Base-by-base conservation (phyloP, 2,888 invertebrate species). In the Ellobium chinense region DNA sequence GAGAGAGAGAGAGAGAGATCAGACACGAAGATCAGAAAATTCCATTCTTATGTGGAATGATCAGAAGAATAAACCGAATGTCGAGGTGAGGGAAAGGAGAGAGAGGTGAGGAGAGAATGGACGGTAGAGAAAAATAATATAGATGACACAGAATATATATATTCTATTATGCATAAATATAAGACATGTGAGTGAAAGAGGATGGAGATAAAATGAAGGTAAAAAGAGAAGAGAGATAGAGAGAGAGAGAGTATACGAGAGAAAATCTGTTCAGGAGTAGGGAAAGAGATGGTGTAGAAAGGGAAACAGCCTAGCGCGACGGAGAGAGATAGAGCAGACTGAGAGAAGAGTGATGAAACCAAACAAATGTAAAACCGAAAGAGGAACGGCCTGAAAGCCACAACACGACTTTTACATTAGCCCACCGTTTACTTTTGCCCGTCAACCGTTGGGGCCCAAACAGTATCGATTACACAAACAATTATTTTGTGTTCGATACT, bases 381-480 rank as follows among this genome's bases (percentile, higher is more conserved):
- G 29, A 62, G 3, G 62, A 62, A 62, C 29, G 29, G 62, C 27
- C 62, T 27, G 27, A 27, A 62, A 62, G 62, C 62, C 62, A 62
- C 14, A 62, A 62, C 62, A 62, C 24, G 29, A 24, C 14, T 62
- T 62, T 62, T 62, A 27, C 62, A 62, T 62, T 62, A 62, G 24
- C 24, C 24, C 62, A 14, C 62, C 14, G 62, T 62, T 62, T 62
- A 62, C 29, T 62, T n/a, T 62, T 27, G 24, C 14, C 29, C 62
- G 62, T 27, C 14, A 27, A n/a, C 27, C 29, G 14, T n/a, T 27
- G 14, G 27, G 12, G 62, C 5, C 62, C 62, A 27, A 62, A 27
- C 62, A 27, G 62, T 62, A 62, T 62, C 62, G 62, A 62, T 62
- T 62, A 62, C 62, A 27, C 62, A 62, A 62, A 62, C 62, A 62